A percentile compares a stretch with the other conserved stretches of the same genome.
phyloP scores from a whole-genome alignment of 1,140 invertebrate genomes.

The Drosophila subpulchrella region DNA sequence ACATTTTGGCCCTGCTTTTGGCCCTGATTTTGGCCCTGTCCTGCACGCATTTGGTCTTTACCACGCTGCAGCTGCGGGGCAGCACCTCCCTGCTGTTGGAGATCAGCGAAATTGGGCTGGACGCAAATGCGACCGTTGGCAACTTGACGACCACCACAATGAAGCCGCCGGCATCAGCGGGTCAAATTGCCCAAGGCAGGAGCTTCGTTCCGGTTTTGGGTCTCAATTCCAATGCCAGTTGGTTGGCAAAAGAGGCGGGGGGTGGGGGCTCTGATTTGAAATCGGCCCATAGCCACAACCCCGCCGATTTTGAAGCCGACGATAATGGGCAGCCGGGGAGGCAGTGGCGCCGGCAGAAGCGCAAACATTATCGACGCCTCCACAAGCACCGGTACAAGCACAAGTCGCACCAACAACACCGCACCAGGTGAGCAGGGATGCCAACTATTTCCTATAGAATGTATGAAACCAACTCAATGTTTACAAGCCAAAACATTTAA shows the following conservation, averaged over 20 bases:
- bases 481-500: too few species aligned
- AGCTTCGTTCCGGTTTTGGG: background rate
- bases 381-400: conserved; percentile 71
- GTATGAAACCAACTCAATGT: too few species aligned
- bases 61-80: conserved; percentile 72
- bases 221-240: conserved; percentile 3
- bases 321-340: conserved; percentile 10
- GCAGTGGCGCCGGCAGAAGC: conserved; percentile 60
- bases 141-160: conserved; percentile 47
- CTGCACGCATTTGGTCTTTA: conserved; percentile 85
- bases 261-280: conserved; percentile 12
- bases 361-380: conserved; percentile 67
- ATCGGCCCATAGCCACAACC: conserved; percentile 18
- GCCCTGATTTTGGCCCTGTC: conserved; percentile 88
- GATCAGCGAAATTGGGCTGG: conserved; percentile 39
- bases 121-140: conserved; percentile 44
- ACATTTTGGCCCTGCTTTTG: conserved; percentile 91
- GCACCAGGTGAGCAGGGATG: conserved; percentile 51
- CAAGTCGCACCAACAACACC: conserved; percentile 52
- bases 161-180: conserved; percentile 16
- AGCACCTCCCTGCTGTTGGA: conserved; percentile 47
- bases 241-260: background rate
- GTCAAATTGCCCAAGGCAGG: conserved; percentile 42
- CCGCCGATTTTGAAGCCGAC: conserved; percentile 45
- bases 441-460: background rate